Conservation (phyloP, 2,113 vertebrate species). For the Sander lucioperca region DNA sequence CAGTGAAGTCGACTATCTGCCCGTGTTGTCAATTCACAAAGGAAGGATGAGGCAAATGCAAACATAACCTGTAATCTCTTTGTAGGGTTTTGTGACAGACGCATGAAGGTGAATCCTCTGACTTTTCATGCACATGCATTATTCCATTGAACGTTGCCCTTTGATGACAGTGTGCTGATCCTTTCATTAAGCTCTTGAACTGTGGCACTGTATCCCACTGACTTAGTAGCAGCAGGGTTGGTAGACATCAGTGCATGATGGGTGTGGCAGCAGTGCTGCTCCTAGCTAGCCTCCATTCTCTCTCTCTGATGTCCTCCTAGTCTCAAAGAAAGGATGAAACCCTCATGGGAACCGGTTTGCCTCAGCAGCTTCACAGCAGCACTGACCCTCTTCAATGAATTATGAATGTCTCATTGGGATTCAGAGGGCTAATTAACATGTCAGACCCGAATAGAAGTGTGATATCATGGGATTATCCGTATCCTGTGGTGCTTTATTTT, state of each 20-base stretch:
- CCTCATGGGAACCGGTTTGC: constrained; percentile 45
- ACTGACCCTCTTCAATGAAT: constrained; percentile 67
- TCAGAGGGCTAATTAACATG: constrained; percentile 74
- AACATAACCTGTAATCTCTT: constrained; percentile 51
- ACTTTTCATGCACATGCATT: constrained; percentile 46
- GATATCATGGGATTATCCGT: constrained; percentile 56
- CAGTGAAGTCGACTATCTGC: constrained; percentile 44
- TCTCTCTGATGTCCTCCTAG: constrained; percentile 59
- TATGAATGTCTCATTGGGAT: constrained; percentile 81
- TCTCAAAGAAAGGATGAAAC: constrained; percentile 50
- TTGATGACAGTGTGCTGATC: constrained; percentile 63
- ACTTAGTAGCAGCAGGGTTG: constrained; percentile 18
- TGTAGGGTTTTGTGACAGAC: constrained; percentile 40
- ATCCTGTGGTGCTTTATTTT: constrained; percentile 47
- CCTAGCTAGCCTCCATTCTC: constrained; percentile 30
- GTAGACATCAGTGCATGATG: constrained; percentile 55
- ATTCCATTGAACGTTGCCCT: constrained; percentile 40
- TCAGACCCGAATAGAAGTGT: constrained; percentile 43
- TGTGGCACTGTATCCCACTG: constrained; percentile 17
- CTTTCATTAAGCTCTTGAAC: constrained; percentile 65
- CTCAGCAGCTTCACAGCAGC: constrained; percentile 41
- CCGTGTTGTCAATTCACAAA: constrained; percentile 30
- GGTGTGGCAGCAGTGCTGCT: constrained; percentile 47
- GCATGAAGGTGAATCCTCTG: constrained; percentile 41
- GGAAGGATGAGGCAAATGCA: constrained; percentile 23